Conservation (phyloP, 2,888 invertebrate species). For the Steinernema scapterisci region DNA sequence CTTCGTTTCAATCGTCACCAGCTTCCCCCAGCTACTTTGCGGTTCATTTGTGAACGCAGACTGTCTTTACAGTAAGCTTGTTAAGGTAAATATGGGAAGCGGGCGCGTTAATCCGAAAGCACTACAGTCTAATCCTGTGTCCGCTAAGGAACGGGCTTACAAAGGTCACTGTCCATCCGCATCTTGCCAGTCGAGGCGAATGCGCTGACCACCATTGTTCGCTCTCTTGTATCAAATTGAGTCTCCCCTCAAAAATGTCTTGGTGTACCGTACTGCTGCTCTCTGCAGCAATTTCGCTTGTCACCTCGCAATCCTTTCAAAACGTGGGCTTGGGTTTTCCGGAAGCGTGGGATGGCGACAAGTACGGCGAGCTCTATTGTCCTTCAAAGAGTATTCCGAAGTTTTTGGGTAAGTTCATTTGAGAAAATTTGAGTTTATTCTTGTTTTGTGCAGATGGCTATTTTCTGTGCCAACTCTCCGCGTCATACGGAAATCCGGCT, state of each 20-base stretch:
- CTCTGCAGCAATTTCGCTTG: not conserved
- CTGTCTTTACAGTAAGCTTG: constrained; percentile 23
- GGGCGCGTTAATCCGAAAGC: constrained; percentile 26
- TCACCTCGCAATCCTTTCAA: not conserved
- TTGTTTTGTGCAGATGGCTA: constrained; percentile 59
- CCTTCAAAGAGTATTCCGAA: constrained; percentile 65
- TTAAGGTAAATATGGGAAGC: constrained; percentile 25
- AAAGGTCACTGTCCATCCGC: constrained; percentile 27
- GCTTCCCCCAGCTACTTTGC: not conserved
- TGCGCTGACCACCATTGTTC: not conserved
- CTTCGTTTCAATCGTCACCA: not conserved
- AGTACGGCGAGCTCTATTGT: constrained; percentile 63
- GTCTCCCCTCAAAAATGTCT: not conserved
- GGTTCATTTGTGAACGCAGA: constrained; percentile 17
- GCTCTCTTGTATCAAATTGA: not conserved
- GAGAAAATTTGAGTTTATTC: not conserved
- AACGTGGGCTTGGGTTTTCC: constrained; percentile 59
- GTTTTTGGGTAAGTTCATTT: constrained; percentile 53
- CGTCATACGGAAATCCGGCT: constrained; percentile 62
- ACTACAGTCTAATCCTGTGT: constrained; percentile 30
- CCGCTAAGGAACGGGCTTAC: constrained; percentile 17
- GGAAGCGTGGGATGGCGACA: constrained; percentile 67
- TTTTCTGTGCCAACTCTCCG: constrained; percentile 67
- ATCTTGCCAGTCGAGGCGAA: constrained; percentile 21
- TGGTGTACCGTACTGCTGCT: not conserved